A percentile compares a stretch with the other conserved stretches of the same genome.
Conservation (phyloP, 2,113 vertebrate genomes). For the Stictonetta naevosa region DNA sequence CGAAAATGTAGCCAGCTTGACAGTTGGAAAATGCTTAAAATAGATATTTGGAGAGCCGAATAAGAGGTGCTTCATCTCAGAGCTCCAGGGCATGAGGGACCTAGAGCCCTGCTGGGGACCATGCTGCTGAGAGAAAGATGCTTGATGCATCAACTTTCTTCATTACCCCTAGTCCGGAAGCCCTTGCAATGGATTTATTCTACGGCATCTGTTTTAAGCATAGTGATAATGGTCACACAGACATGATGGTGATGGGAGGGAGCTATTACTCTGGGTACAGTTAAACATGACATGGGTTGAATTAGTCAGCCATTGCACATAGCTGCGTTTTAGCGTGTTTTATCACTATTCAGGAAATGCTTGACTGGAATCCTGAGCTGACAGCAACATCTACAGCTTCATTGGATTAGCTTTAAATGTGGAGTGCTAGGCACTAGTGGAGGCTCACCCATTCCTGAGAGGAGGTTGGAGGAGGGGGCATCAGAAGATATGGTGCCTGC, state of each 20-base stretch:
- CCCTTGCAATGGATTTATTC: slow-evolving; percentile 61
- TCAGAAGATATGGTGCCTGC: slow-evolving; percentile 41
- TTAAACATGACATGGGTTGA: slow-evolving; percentile 36
- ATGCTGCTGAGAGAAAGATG: slow-evolving; percentile 60
- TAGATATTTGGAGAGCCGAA: slow-evolving; percentile 66
- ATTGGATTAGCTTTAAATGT: slow-evolving; percentile 68
- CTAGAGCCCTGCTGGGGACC: slow-evolving; percentile 59
- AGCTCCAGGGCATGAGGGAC: slow-evolving; percentile 51
- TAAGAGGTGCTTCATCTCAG: slow-evolving; percentile 68
- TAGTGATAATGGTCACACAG: not conserved
- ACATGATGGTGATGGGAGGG: slow-evolving; percentile 25
- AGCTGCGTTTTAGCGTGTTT: slow-evolving; percentile 49
- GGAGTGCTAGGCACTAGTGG: slow-evolving; percentile 78
- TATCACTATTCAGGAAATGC: slow-evolving; percentile 60
- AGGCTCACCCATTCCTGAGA: slow-evolving; percentile 77
- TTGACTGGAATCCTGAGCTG: slow-evolving; percentile 65
- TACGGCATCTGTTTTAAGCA: slow-evolving; percentile 51
- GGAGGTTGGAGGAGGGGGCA: slow-evolving; percentile 54
- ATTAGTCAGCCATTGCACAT: slow-evolving; percentile 40
- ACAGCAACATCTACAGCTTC: slow-evolving; percentile 68
- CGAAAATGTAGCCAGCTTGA: slow-evolving; percentile 54
- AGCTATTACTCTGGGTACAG: slow-evolving; percentile 33
- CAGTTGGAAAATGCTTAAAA: slow-evolving; percentile 70
- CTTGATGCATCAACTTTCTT: slow-evolving; percentile 38
- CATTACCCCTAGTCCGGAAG: slow-evolving; percentile 33